Evolutionary conservation across 2,888 invertebrate species (phyloP), one percentile per base, ranked within the genome.

Genomic region (Exocentrus adspersus): DNA sequence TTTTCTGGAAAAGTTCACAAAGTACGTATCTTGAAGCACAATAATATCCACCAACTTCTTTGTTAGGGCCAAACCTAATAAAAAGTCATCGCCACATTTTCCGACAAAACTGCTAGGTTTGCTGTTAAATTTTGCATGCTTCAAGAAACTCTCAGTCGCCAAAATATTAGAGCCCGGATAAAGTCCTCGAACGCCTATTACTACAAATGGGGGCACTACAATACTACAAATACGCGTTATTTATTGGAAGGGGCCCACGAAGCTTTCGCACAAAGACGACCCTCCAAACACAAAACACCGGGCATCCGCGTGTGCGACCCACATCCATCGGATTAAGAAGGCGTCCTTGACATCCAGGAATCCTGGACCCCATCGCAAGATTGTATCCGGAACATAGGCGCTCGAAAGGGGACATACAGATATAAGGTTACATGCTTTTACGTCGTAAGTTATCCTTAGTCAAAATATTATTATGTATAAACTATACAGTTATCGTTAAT

Each of bases 231-330:
- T 54, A 28, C 54, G 54, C 28, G 24, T 54, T 54, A 54, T 54
- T 54, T 45, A 43, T 54, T 54, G 28, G 20, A 53, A 43, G 24
- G 43, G 43, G 43, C 19, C n/a, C 54, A 43, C 43, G 43, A 14
- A 20, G 19, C 43, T 19, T 16, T 19, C 54, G 46, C 46, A 46
- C 37, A 50, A 21, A 51, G 24, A 30, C 7, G 30, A 17, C 42
- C 20, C 14, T 9, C 12, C 24, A 48, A 42, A 41, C 6, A 42
- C 16, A 41, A 42, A 51, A 43, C 42, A 28, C 48, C 58, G 42
- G 60, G 52, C 41, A 51, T 53, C 53, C 67, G 65, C 70, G 70
- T 72, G 72, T 72, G 62, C 69, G 73, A 70, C 73, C 73, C 68
- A 73, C 68, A 67, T 73, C 70, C 64, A 59, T 51, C 60, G 67